Evolutionary conservation across 2,797 vertebrate genomes (phyloP), one percentile per base, ranked within the genome.

Genomic region (Ctenochaetus hawaiiensis): DNA sequence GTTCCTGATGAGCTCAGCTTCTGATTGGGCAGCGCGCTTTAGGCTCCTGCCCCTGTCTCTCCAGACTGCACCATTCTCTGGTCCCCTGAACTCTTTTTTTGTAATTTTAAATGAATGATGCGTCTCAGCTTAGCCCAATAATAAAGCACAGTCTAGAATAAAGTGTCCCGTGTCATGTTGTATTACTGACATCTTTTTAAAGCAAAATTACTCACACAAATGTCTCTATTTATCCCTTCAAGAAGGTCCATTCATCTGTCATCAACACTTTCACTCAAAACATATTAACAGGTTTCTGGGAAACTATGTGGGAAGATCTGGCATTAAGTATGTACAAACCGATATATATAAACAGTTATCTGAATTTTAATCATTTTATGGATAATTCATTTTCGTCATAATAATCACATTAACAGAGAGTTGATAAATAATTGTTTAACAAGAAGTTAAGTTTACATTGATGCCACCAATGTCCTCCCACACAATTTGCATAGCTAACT

Each of bases 101-200:
- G 94, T 96, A 95, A 99, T 98, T 97, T 95, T 98, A 97, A 93
- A 97, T 98, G 97, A 98, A 98, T 98, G 97, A 99, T 96, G 97
- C 97, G 97, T 99, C 97, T 97, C 97, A 97, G 98, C 97, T 99
- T 99, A 98, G 97, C 97, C 97, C 97, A 93, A 94, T 98, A 99
- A 99, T 98, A 99, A 99, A 99, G 97, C 98, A 99, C 97, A 99
- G 97, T 98, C 97, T 98, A 97, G 97, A 97, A 97, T 96, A 96
- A 97, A 95, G 82, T 69, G 48, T 78, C 93, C 23, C 66, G 89
- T 88, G 87, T 94, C n/a, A n/a, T 85, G 91, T 93, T 83, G 34
- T 93, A 54, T 91, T 93, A 48, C 68, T 52, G 14, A 64, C 34
- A 34, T 53, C 1, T 26, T 54, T 48, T 75, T 23, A 22, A 48